Evolutionary conservation across 2,888 invertebrate species (phyloP), one percentile per base, ranked within the genome.

Genomic region (Apotomis turbidana): DNA sequence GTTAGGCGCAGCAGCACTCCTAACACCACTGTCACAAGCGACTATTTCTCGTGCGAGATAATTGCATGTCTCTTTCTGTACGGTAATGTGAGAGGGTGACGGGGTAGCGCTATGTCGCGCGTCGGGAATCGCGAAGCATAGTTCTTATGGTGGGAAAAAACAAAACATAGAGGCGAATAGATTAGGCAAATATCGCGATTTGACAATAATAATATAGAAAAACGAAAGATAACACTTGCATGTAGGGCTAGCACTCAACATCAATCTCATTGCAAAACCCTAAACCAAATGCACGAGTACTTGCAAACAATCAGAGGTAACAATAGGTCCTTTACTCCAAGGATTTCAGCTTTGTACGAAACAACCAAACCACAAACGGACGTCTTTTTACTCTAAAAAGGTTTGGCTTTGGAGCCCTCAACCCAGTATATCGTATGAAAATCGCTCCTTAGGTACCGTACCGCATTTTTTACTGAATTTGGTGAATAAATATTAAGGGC

Each of bases 381-480:
- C n/a, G 4, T 62, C 38, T 38, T 62, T 49, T 12, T 61, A n/a
- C 51, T 51, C 38, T 51, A 49, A 13, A 51, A 52, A 51, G 9
- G 27, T 38, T 38, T 51, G 38, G 51, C 36, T 51, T n/a, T 38
- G 36, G 51, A 51, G 38, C 62, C 49, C 61, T 62, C 62, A 8
- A 27, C n/a, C 62, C 36, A 38, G 49, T 61, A 61, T 44, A 61
- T 51, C 51, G 13, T 13, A 36, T 52, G 52, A 52, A 62, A 63
- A 63, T 63, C 13, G 52, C 38, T 13, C 62, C 38, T 38, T 6
- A 36, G 13, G 62, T 63, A 63, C 38, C 38, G 3, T 51, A 36
- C 62, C 52, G 54, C 52, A 41, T 54, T 63, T 54, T 54, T 63
- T 41, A 41, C 15, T 12, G 15, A 63, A 41, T 63, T 63, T 63